Percentiles rank a stretch among this genome's conserved stretches.
Conservation (phyloP, 2,113 vertebrate genomes). For the Lota lota region DNA sequence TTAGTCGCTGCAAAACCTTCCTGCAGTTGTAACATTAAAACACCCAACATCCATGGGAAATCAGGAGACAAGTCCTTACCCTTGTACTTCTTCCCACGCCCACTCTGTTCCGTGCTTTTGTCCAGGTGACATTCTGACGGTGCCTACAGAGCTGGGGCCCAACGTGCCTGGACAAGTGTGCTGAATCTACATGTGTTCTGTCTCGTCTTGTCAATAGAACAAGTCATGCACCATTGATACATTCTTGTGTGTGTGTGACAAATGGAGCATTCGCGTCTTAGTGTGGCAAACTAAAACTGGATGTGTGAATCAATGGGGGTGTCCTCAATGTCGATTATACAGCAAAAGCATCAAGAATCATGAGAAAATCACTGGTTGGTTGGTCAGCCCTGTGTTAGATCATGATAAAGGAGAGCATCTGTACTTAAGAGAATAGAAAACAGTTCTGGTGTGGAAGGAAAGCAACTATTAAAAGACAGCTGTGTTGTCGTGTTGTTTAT, state of each 20-base stretch:
- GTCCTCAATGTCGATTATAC: no score
- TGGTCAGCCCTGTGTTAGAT: no score
- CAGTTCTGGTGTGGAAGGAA: no score
- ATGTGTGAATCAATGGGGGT: no score
- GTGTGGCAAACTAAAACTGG: no score
- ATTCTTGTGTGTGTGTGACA: constrained; percentile 22
- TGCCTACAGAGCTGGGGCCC: constrained; percentile 10
- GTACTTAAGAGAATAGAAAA: no score
- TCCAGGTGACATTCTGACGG: background rate
- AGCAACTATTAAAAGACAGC: background rate
- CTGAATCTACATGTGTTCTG: constrained; percentile 16
- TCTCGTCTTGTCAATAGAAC: constrained; percentile 34
- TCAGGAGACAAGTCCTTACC: background rate
- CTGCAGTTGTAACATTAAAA: background rate
- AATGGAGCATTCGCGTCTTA: background rate
- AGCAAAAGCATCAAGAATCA: no score
- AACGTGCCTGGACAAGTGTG: constrained; percentile 52
- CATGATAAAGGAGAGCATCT: no score
- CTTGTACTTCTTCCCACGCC: constrained; percentile 7
- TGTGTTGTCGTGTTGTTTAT: background rate
- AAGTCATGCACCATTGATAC: constrained; percentile 33
- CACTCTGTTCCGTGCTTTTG: constrained; percentile 4
- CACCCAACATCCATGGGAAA: background rate
- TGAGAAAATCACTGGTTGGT: no score
- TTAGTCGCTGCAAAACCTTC: background rate